phyloP scores from a whole-genome alignment of 2,113 vertebrate species.

The Chrysemys picta region DNA sequence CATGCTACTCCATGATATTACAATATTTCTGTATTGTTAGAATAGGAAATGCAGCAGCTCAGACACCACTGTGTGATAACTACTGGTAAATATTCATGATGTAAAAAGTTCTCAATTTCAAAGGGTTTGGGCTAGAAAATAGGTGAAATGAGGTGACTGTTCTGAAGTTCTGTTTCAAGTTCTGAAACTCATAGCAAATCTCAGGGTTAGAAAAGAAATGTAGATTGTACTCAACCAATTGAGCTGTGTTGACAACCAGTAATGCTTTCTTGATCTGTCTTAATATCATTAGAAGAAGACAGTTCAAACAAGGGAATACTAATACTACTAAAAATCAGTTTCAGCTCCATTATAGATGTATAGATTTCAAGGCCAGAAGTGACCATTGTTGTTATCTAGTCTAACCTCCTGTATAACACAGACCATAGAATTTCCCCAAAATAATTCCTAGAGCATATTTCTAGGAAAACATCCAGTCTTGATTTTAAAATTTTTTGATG shows the following conservation, averaged over 20 bases:
- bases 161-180: no score
- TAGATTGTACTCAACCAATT: constrained; percentile 63
- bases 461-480: no score
- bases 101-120: constrained; percentile 32
- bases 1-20: neutral
- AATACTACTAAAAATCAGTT: constrained; percentile 25
- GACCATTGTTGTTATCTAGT: neutral
- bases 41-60: constrained; percentile 34
- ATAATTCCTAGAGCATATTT: neutral
- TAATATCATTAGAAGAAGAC: constrained; percentile 46
- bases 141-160: constrained; percentile 47
- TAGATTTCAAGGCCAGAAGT: neutral
- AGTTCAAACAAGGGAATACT: constrained; percentile 52
- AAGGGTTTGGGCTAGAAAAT: constrained; percentile 23
- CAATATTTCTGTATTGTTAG: constrained; percentile 56
- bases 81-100: constrained; percentile 4
- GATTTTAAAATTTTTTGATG: neutral
- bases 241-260: constrained; percentile 43
- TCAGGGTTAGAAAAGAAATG: constrained; percentile 53
- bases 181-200: constrained; percentile 51
- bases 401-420: neutral
- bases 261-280: constrained; percentile 21
- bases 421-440: neutral
- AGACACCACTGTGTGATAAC: constrained; percentile 40
- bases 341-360: neutral